These are phyloP conservation scores for Calidris pygmaea DNA, from an alignment of 2,113 vertebrate species.

Conservation along the genomic window DNA sequence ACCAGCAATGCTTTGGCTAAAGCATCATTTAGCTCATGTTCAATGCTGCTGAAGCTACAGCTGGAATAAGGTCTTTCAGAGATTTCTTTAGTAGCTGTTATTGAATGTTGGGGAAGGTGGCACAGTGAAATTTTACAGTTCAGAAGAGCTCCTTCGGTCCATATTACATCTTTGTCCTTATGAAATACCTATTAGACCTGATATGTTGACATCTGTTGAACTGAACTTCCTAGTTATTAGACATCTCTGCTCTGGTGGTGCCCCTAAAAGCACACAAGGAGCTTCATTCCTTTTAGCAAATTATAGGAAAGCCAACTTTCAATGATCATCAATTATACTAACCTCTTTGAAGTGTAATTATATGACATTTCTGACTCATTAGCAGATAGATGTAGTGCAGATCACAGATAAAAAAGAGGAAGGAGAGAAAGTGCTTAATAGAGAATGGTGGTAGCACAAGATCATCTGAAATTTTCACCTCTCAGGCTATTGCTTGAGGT, in stretches of 20 bases:
- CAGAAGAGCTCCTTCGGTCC: background rate
- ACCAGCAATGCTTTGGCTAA: background rate
- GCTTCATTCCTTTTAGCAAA: slow-evolving; percentile 7
- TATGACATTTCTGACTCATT: background rate
- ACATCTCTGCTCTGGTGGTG: background rate
- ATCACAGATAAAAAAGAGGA: background rate
- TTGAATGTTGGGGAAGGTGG: background rate
- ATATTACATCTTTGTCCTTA: background rate
- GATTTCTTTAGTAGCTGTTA: background rate
- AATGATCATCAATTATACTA: background rate
- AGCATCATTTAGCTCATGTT: background rate
- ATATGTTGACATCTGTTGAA: slow-evolving; percentile 4
- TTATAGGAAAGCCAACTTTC: background rate
- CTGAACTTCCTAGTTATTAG: slow-evolving; percentile 12
- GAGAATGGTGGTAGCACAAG: background rate
- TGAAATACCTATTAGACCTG: background rate
- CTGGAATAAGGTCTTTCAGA: background rate
- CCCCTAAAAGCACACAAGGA: background rate
- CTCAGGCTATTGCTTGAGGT: background rate
- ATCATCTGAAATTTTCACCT: background rate
- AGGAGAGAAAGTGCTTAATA: background rate
- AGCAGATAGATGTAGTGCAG: background rate
- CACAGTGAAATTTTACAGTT: background rate
- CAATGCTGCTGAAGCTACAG: background rate
- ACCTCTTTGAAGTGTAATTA: slow-evolving; percentile 20